phyloP scores from a whole-genome alignment of 2,113 vertebrate genomes.

The Neoarius graeffei region DNA sequence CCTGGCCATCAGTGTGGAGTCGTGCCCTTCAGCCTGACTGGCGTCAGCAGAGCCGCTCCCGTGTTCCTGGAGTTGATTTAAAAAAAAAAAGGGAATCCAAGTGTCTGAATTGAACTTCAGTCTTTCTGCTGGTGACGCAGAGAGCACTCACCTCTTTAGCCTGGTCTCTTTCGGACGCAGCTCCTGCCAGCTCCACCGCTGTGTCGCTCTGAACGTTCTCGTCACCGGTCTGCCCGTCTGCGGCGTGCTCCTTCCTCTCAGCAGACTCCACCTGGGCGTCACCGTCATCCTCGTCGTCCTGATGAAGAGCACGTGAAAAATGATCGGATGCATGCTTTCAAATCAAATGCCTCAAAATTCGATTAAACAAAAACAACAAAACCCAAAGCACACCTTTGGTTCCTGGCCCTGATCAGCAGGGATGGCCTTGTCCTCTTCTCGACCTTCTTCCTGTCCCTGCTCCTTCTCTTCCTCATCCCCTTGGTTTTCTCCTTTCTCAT shows the following conservation, averaged over 20 bases:
- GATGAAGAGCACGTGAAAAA: background rate
- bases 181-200: conserved; percentile 88
- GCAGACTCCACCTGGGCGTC: conserved; percentile 72
- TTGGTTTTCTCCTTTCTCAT: conserved; percentile 55
- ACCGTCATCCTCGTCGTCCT: conserved; percentile 75
- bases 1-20: conserved; percentile 82
- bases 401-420: conserved; percentile 74
- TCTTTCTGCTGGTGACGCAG: background rate
- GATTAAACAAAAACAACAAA: background rate
- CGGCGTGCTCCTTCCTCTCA: conserved; percentile 82
- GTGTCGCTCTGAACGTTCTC: conserved; percentile 87
- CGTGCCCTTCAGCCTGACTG: conserved; percentile 89
- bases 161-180: conserved; percentile 83
- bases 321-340: background rate
- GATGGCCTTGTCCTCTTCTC: conserved; percentile 59
- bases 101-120: background rate
- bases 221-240: conserved; percentile 82
- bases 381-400: conserved; percentile 76
- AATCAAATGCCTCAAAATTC: too few relatives aligned
- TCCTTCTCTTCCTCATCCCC: conserved; percentile 63
- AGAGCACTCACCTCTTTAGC: conserved; percentile 82
- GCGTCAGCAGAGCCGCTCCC: conserved; percentile 89
- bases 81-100: background rate
- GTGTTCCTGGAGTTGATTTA: conserved; percentile 75
- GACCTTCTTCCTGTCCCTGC: conserved; percentile 59